phyloP scores from a whole-genome alignment of 2,113 vertebrate species.

The Albula goreensis region DNA sequence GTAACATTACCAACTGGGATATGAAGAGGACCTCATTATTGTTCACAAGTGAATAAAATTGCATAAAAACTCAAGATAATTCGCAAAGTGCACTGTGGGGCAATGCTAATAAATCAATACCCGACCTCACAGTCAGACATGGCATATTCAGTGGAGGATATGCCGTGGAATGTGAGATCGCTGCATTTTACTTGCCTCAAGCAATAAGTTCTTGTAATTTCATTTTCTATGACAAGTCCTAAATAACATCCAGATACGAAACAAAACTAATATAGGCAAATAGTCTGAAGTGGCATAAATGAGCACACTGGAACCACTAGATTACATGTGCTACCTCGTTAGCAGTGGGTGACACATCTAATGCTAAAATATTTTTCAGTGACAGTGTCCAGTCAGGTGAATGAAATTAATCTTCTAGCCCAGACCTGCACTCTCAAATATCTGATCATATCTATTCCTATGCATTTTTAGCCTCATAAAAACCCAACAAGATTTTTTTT shows the following conservation, averaged over 20 bases:
- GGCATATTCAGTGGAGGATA: neutral
- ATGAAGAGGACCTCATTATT: neutral
- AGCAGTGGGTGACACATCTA: too few relatives aligned
- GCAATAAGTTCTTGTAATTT: neutral
- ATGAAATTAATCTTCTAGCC: too few relatives aligned
- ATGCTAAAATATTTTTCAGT: too few relatives aligned
- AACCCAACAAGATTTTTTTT: too few relatives aligned
- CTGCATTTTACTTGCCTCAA: neutral
- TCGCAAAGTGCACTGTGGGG: neutral
- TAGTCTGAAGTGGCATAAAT: neutral
- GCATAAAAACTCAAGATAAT: neutral
- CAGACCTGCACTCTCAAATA: too few relatives aligned
- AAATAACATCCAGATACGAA: neutral
- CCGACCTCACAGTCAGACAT: neutral
- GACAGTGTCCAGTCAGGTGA: too few relatives aligned
- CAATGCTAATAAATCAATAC: conserved; percentile 5
- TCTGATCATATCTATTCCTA: too few relatives aligned
- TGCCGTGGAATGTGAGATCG: neutral
- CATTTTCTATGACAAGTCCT: neutral
- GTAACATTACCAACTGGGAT: neutral
- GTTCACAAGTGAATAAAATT: neutral
- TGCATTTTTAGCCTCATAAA: too few relatives aligned
- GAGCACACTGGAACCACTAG: neutral
- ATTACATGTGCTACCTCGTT: too few relatives aligned
- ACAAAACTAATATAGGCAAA: neutral